Conservation (phyloP, 2,888 invertebrate species). For the Cybosia mesomella region DNA sequence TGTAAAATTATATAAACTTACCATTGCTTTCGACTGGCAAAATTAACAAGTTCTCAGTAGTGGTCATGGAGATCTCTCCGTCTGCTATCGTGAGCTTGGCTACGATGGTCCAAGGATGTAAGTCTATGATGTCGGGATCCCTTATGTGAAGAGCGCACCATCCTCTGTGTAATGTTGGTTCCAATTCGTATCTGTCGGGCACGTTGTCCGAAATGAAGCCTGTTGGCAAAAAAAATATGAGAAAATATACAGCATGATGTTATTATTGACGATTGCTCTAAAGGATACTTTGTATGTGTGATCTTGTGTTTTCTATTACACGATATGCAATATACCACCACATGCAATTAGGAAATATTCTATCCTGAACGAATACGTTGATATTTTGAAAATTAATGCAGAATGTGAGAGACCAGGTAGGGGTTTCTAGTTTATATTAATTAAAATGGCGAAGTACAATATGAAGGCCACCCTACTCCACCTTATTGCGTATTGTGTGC, state of each 20-base stretch:
- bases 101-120: constrained; percentile 71
- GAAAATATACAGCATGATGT: background rate
- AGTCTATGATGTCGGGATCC: constrained; percentile 56
- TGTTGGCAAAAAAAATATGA: constrained; percentile 35
- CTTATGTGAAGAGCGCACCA: constrained; percentile 58
- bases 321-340: too few relatives aligned
- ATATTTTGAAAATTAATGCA: too few relatives aligned
- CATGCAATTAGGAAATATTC: too few relatives aligned
- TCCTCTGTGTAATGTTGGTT: constrained; percentile 46
- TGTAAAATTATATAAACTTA: background rate
- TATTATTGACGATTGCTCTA: background rate
- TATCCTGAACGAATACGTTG: too few relatives aligned
- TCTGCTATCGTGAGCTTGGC: constrained; percentile 59
- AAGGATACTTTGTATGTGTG: too few relatives aligned
- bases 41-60: constrained; percentile 40
- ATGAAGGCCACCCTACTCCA: too few relatives aligned
- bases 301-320: too few relatives aligned
- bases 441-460: too few relatives aligned
- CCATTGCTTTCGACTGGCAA: background rate
- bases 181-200: constrained; percentile 51
- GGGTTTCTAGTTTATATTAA: too few relatives aligned
- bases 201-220: constrained; percentile 65
- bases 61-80: constrained; percentile 56
- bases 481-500: too few relatives aligned
- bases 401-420: too few relatives aligned